Evolutionary conservation across 2,888 invertebrate genomes (phyloP).

Genomic region (Ypsolopha scabrella): DNA sequence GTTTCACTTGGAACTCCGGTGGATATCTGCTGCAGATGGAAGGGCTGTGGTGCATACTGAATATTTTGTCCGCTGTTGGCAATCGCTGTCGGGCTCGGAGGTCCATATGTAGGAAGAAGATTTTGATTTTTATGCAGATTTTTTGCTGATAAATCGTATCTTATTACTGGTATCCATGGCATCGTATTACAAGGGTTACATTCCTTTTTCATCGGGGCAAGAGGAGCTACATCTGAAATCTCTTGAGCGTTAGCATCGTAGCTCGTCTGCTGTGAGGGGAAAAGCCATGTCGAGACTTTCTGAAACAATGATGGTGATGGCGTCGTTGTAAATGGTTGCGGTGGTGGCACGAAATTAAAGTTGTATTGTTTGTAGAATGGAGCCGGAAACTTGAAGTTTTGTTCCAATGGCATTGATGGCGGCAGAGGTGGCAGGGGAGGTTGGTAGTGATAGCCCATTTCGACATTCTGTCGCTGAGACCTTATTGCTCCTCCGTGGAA

Average conservation of each 20-base stretch:
- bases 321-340: conserved; percentile 52
- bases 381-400: conserved; percentile 53
- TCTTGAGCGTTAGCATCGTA: conserved; percentile 16
- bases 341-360: conserved; percentile 56
- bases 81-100: conserved; percentile 48
- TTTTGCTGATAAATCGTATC: conserved; percentile 52
- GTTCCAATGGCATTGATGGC: conserved; percentile 19
- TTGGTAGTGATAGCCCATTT: conserved; percentile 42
- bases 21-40: conserved; percentile 25
- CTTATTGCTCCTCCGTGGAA: conserved; percentile 37
- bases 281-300: conserved; percentile 72
- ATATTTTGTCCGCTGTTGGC: conserved; percentile 23
- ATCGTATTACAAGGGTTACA: conserved; percentile 84
- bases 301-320: conserved; percentile 67
- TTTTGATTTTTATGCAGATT: conserved; percentile 27
- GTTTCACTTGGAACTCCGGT: conserved; percentile 32
- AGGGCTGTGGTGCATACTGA: conserved; percentile 30
- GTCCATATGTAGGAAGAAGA: conserved; percentile 46
- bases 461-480: conserved; percentile 41
- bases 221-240: background rate
- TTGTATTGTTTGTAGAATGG: conserved; percentile 61
- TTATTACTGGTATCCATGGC: conserved; percentile 84
- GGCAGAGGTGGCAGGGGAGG: conserved; percentile 32
- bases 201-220: conserved; percentile 55
- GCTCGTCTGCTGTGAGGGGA: conserved; percentile 59